Evolutionary conservation across 2,113 vertebrate genomes (phyloP), one percentile per base, ranked within the genome.

Genomic region (Falco punctatus): DNA sequence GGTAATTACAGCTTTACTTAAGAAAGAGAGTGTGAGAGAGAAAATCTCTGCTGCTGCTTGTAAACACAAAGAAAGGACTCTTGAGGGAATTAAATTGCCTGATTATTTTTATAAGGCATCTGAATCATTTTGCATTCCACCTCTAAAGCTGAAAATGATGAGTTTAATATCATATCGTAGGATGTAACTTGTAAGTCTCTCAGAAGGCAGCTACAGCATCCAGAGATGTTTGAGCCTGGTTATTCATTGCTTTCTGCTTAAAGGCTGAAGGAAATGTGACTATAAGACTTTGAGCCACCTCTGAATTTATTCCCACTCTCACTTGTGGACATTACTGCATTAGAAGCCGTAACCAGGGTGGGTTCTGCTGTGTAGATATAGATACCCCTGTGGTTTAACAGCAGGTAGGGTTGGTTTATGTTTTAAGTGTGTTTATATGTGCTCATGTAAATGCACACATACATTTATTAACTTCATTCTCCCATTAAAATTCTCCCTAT

Each of bases 51-150:
- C 80, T 92, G 83, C 86, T 96, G 72, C 88, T 97, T 92, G 88
- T 92, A 96, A 95, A 94, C 97, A 95, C 96, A 97, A 96, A 96
- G 95, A 90, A 95, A 97, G 98, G 96, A 96, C 91, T 97, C 98
- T 97, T 97, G 96, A 97, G 97, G 97, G 96, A 98, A 98, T 97
- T 98, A 98, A 97, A 97, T 93, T 97, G 94, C 90, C 84, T 94
- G 96, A 97, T 97, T 91, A 97, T 92, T 98, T 98, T 96, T 97
- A 97, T 95, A 97, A 95, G 95, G 91, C 88, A 96, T 97, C 95
- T 96, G 97, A 97, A 98, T 98, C 92, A 97, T 96, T 98, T 97
- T 97, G 78, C 96, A 97, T 98, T 97, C 97, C 90, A 97, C 96
- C 94, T 97, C 92, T 96, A 96, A 97, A 98, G 96, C 94, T 93